Conservation (phyloP, 2,797 vertebrate genomes). For the Sebastes miniatus region DNA sequence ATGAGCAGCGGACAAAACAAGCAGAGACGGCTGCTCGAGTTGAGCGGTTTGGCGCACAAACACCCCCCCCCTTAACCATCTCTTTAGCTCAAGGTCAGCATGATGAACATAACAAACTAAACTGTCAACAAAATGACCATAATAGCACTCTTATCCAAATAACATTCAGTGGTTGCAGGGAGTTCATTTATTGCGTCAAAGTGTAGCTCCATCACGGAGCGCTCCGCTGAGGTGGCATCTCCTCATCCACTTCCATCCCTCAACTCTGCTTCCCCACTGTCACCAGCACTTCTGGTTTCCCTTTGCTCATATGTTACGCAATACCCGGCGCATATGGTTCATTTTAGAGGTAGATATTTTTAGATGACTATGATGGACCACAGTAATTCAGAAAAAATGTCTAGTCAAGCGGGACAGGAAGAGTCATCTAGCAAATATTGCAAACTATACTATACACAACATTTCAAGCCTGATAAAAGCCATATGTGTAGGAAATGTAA, state of each 20-base stretch:
- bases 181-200: conserved; percentile 1
- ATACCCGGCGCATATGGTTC: conserved; percentile 73
- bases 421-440: conserved; percentile 44
- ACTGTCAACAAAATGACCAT: conserved; percentile 30
- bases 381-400: conserved; percentile 51
- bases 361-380: conserved; percentile 66
- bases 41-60: conserved; percentile 13
- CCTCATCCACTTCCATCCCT: neutral
- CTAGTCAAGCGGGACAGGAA: conserved; percentile 46
- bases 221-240: conserved; percentile 29
- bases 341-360: conserved; percentile 80
- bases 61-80: neutral
- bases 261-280: conserved; percentile 12
- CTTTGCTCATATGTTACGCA: conserved; percentile 69
- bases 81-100: conserved; percentile 54
- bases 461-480: conserved; percentile 52
- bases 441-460: conserved; percentile 31
- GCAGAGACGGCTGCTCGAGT: conserved; percentile 35
- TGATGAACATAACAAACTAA: conserved; percentile 38
- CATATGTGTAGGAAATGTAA: conserved; percentile 64
- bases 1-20: conserved; percentile 64
- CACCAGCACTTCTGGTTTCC: conserved; percentile 39
- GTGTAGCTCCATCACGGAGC: neutral
- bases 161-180: neutral
- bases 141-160: conserved; percentile 28